A percentile compares a stretch with the other conserved stretches of the same genome.
Evolutionary conservation across 2,888 invertebrate genomes (phyloP).

Genomic region (Alentia gelatinosa): DNA sequence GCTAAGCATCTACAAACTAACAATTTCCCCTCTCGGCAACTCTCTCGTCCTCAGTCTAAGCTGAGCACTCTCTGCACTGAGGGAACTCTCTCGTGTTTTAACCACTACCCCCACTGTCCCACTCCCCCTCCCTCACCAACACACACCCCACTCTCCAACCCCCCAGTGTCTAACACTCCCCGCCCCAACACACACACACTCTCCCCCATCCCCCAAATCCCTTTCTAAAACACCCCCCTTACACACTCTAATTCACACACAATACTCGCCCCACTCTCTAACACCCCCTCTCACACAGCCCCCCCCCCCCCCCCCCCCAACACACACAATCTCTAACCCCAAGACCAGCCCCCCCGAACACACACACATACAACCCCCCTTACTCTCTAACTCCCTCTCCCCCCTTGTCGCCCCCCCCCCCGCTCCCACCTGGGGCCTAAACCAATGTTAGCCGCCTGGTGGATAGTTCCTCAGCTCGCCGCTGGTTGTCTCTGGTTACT

Average conservation of each 20-base stretch:
- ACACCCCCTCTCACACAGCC: no score
- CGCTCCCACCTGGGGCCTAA: background rate
- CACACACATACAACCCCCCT: no score
- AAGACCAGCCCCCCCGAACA: no score
- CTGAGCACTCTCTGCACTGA: background rate
- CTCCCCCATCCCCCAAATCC: no score
- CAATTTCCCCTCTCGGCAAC: background rate
- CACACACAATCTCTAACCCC: no score
- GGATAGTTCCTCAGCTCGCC: background rate
- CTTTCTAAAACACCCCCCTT: no score
- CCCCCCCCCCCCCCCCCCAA: no score
- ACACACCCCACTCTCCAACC: no score
- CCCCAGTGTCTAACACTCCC: no score
- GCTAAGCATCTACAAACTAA: background rate
- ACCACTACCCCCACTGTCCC: background rate
- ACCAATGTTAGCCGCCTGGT: background rate
- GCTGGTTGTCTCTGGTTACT: background rate
- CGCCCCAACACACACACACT: no score
- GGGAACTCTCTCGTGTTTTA: background rate
- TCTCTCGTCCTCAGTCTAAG: background rate
- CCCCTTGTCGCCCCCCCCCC: background rate
- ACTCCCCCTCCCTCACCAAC: background rate
- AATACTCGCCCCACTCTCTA: no score
- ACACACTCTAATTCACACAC: no score
- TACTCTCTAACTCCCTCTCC: background rate